Base-by-base conservation (phyloP, 1,140 invertebrate species). In the Drosophila obscura region DNA sequence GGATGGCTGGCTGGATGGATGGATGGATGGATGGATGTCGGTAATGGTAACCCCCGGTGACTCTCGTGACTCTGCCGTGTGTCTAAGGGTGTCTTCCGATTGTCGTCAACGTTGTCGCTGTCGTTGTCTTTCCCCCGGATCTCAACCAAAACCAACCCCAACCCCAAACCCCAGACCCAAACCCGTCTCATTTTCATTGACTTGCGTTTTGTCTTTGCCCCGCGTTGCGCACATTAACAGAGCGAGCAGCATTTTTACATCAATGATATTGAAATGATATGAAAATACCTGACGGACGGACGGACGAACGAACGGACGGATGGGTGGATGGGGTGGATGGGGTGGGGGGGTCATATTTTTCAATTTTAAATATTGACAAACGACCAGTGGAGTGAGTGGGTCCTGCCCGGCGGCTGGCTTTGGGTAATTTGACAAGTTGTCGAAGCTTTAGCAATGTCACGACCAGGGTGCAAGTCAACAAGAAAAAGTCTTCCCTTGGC, bases 321-420 rank as follows among this genome's bases (percentile, higher is more conserved):
- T 22, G 35, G 53, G 19, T 19, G 22, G 22, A 24, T 24, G 22
- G 22, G 22, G 0, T 24, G 22, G 22, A 24, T 9, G 9, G 26
- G 35, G 13, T n/a, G 57, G n/a, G 41, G 45, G 26, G 45, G 67
- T 67, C 77, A 69, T 78, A 85, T 87, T 87, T 87, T 87, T 87
- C 82, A 87, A 87, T 87, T 87, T 87, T 87, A 87, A 87, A 87
- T 87, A 87, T 87, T 87, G 82, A 87, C 83, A 85, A 87, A 58
- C 63, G 51, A 43, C 24, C 45, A 11, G 9, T 31, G 28, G 16
- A 28, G 15, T 11, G 44, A 46, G 28, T 8, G 16, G 60, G 49
- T 31, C 11, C 35, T 39, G 35, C 35, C 35, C 51, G 45, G 56
- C 43, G 75, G 60, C 65, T 73, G 58, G 80, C 82, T 81, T 73